Evolutionary conservation across 2,113 vertebrate species (phyloP), one percentile per base, ranked within the genome.

Genomic region (Melanerpes aurifrons): DNA sequence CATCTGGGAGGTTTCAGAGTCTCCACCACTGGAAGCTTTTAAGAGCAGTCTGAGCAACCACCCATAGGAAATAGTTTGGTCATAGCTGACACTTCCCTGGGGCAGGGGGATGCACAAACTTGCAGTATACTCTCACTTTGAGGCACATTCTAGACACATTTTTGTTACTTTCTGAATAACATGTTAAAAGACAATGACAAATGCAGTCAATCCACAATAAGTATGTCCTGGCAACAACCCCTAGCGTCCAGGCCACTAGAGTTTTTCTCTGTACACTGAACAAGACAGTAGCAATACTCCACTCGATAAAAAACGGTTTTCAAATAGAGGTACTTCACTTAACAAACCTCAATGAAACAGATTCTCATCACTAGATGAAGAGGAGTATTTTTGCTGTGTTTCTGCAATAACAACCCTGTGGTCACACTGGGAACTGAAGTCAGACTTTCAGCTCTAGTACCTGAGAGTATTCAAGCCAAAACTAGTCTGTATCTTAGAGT

Each of bases 361-460:
- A 25, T 71, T 74, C 8, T 86, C 61, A 82, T n/a, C 47, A n/a
- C 50, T 22, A 58, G 32, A 47, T 64, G 54, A 74, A 87, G 29
- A 69, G 18, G 32, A 76, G 11, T n/a, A 26, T 47, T 86, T 82
- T 54, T 85, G 25, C 12, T 5, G 2, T 58, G 14, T 82, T 92
- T 79, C 81, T 92, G 21, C 59, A 79, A 45, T 32, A 82, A 95
- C 50, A 67, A 76, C 71, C 83, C 70, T 67, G 88, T 82, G 94
- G 67, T 69, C 67, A 86, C 62, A 56, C 15, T 1, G 0, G 56
- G 83, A 94, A 90, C 58, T 69, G 40, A 79, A 93, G 35, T 3
- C 58, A 79, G 48, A 13, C 63, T 89, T 93, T 72, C 73, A 82
- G 31, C 54, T 45, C 48, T 15, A 12, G 32, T 21, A 71, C 68